A percentile compares a stretch with the other conserved stretches of the same genome.
Evolutionary conservation across 2,113 vertebrate genomes (phyloP).

Genomic region (Buteo buteo): DNA sequence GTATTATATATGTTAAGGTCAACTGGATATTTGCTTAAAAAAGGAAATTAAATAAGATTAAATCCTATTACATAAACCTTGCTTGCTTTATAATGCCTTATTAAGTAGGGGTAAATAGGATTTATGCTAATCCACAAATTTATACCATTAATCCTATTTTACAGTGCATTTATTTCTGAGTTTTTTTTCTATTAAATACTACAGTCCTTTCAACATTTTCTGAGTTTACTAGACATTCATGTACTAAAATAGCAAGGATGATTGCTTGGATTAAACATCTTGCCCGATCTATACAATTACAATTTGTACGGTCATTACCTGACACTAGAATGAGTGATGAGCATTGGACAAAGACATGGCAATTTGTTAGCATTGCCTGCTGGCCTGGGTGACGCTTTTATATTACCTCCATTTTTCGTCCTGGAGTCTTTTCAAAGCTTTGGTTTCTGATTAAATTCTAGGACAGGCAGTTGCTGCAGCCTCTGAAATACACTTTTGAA

Average conservation of each 20-base stretch:
- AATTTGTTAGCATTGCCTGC: constrained; percentile 60
- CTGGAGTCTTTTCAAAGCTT: constrained; percentile 46
- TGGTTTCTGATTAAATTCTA: constrained; percentile 67
- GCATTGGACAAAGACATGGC: constrained; percentile 28
- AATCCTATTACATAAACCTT: constrained; percentile 8
- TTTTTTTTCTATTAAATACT: background rate
- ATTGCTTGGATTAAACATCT: constrained; percentile 29
- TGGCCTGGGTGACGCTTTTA: constrained; percentile 52
- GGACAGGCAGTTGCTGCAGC: constrained; percentile 35
- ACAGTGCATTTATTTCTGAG: constrained; percentile 35
- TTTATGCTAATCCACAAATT: constrained; percentile 56
- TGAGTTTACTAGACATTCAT: constrained; percentile 4
- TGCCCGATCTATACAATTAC: constrained; percentile 24
- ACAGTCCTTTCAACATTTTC: constrained; percentile 15
- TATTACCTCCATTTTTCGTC: constrained; percentile 34
- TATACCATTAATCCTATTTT: constrained; percentile 44
- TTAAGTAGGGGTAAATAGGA: constrained; percentile 44
- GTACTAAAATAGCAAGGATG: constrained; percentile 24
- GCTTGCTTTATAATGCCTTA: constrained; percentile 39
- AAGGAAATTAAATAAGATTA: constrained; percentile 6
- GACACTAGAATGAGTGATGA: constrained; percentile 48
- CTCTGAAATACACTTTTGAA: constrained; percentile 42
- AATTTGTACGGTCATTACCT: constrained; percentile 47
- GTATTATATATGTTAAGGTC: background rate
- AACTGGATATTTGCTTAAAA: background rate